Conservation (phyloP, 2,797 vertebrate species). For the Bufotes viridis region DNA sequence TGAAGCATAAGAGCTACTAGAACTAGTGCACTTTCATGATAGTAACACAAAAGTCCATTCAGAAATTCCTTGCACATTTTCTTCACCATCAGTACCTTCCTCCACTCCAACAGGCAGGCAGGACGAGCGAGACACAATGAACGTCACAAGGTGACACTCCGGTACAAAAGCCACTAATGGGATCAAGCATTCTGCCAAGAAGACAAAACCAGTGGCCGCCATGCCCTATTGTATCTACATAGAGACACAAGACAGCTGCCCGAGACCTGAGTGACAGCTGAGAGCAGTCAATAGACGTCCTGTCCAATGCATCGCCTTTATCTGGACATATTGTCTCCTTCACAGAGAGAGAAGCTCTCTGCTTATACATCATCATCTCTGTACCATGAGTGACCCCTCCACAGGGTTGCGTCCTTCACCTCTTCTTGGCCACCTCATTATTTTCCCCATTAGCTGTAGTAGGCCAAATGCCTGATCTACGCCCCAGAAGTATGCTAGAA, state of each 20-base stretch:
- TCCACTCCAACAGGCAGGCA: background rate
- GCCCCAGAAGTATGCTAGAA: constrained; percentile 39
- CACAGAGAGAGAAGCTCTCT: background rate
- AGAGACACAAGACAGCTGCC: constrained; percentile 4
- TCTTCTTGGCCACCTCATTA: constrained; percentile 9
- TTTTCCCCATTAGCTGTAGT: constrained; percentile 39
- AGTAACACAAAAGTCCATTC: background rate
- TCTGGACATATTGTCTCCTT: background rate
- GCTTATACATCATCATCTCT: background rate
- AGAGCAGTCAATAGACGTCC: constrained; percentile 25
- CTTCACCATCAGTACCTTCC: background rate
- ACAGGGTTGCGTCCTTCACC: background rate
- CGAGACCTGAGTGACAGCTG: constrained; percentile 21
- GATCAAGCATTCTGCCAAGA: background rate
- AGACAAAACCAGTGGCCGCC: constrained; percentile 4
- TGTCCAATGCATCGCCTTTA: constrained; percentile 9
- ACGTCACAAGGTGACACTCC: constrained; percentile 34
- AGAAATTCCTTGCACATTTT: background rate
- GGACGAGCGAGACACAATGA: constrained; percentile 11
- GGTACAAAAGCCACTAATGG: constrained; percentile 34
- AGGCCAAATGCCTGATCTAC: constrained; percentile 52
- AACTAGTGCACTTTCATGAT: background rate
- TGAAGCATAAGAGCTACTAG: background rate
- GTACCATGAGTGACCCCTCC: background rate
- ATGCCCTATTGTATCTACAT: constrained; percentile 6